Percentiles rank a stretch among this genome's conserved stretches.
Evolutionary conservation across 2,888 invertebrate genomes (phyloP).

Genomic region (Diarsia dahlii): DNA sequence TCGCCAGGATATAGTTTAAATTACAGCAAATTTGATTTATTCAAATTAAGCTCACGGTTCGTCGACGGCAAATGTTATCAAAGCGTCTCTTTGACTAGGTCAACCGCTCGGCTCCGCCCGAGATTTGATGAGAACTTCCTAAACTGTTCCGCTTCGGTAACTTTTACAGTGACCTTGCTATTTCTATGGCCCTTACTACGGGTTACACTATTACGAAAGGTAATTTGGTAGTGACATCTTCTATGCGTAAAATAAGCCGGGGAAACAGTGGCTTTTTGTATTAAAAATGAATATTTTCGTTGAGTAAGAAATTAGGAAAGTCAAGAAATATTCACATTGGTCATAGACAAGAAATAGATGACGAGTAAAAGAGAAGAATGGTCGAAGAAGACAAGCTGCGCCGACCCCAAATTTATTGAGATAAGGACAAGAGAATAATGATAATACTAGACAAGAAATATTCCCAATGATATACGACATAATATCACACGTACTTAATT

Average conservation of each 20-base stretch:
- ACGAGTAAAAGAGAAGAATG: too few species aligned
- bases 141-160: constrained; percentile 82
- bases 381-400: too few species aligned
- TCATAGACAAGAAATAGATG: too few species aligned
- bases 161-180: constrained; percentile 82
- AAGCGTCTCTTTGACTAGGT: constrained; percentile 82
- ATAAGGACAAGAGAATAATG: too few species aligned
- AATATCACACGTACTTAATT: too few species aligned
- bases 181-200: constrained; percentile 70
- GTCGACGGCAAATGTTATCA: constrained; percentile 81
- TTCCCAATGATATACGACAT: neutral
- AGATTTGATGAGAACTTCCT: constrained; percentile 82
- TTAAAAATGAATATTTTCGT: neutral
- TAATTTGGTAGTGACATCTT: constrained; percentile 19
- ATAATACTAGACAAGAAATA: too few species aligned
- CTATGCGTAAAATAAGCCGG: neutral
- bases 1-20: constrained; percentile 67
- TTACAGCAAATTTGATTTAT: constrained; percentile 84
- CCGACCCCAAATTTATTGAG: too few species aligned
- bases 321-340: too few species aligned
- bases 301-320: neutral
- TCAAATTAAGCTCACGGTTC: constrained; percentile 82
- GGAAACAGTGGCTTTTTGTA: neutral
- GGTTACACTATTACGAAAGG: constrained; percentile 38
- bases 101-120: constrained; percentile 74